Percentiles rank a stretch among this genome's conserved stretches.
Conservation (phyloP, 2,113 vertebrate genomes). For the Platichthys flesus region DNA sequence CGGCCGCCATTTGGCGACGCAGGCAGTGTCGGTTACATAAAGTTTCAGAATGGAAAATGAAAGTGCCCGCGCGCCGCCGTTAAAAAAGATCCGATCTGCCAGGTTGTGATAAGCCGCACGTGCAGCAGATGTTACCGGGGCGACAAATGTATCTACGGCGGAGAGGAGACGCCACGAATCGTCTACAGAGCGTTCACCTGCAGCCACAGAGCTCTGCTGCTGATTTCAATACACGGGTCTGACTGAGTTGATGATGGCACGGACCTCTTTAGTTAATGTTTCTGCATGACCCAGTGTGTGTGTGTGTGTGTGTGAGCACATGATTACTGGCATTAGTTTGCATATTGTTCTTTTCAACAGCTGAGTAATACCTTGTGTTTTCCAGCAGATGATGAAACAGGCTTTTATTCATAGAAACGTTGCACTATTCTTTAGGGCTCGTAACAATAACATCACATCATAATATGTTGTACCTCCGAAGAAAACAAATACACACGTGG, state of each 20-base stretch:
- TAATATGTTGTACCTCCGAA: background rate
- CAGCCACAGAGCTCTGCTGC: slow-evolving; percentile 5
- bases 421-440: slow-evolving; percentile 13
- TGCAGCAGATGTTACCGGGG: slow-evolving; percentile 53
- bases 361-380: background rate
- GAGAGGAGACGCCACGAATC: slow-evolving; percentile 15
- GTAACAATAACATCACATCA: slow-evolving; percentile 30
- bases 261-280: slow-evolving; percentile 9
- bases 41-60: slow-evolving; percentile 75
- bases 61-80: slow-evolving; percentile 54
- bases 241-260: slow-evolving; percentile 12
- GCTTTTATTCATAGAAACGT: slow-evolving; percentile 9
- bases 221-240: slow-evolving; percentile 1
- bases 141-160: slow-evolving; percentile 36
- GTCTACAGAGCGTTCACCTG: slow-evolving; percentile 18
- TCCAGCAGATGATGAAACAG: background rate
- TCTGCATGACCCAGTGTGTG: background rate
- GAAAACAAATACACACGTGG: slow-evolving; percentile 15
- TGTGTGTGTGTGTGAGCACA: background rate
- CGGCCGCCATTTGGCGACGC: slow-evolving; percentile 79
- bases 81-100: slow-evolving; percentile 57
- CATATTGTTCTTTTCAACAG: slow-evolving; percentile 16
- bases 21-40: slow-evolving; percentile 75
- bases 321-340: background rate
- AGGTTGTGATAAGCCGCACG: slow-evolving; percentile 49